Evolutionary conservation across 2,113 vertebrate species (phyloP).

Genomic region (Sinocyclocheilus anophthalmus): DNA sequence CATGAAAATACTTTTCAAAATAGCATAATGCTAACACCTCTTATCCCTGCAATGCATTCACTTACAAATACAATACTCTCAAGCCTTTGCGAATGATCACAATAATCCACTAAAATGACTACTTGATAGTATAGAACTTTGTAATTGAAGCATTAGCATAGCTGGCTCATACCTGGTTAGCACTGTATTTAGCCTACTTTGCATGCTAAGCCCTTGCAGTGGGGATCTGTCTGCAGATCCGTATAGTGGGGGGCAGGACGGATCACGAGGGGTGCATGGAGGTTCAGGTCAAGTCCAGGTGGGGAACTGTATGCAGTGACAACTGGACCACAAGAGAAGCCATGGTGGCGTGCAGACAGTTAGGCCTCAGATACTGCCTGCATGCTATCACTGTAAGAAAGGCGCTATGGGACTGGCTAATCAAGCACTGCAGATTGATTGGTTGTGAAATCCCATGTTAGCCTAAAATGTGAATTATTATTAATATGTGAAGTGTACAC

Average conservation of each 20-base stretch:
- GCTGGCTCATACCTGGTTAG: background rate
- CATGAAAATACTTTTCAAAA: background rate
- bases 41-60: background rate
- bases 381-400: constrained; percentile 80
- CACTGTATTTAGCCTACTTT: constrained; percentile 11
- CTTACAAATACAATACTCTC: background rate
- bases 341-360: constrained; percentile 85
- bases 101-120: constrained; percentile 5
- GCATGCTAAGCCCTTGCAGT: constrained; percentile 46
- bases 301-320: constrained; percentile 84
- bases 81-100: background rate
- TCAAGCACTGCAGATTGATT: background rate
- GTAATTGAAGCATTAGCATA: constrained; percentile 1
- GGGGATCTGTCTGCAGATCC: constrained; percentile 75
- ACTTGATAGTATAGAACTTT: background rate
- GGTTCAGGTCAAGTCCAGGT: constrained; percentile 80
- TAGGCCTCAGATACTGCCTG: constrained; percentile 83
- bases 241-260: constrained; percentile 79
- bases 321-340: constrained; percentile 85
- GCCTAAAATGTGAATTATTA: background rate
- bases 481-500: background rate
- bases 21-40: background rate
- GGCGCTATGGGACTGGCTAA: background rate
- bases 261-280: constrained; percentile 81
- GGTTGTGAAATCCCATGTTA: background rate